Conservation (phyloP, 2,888 invertebrate species). For the Drosophila pseudotalamancana region DNA sequence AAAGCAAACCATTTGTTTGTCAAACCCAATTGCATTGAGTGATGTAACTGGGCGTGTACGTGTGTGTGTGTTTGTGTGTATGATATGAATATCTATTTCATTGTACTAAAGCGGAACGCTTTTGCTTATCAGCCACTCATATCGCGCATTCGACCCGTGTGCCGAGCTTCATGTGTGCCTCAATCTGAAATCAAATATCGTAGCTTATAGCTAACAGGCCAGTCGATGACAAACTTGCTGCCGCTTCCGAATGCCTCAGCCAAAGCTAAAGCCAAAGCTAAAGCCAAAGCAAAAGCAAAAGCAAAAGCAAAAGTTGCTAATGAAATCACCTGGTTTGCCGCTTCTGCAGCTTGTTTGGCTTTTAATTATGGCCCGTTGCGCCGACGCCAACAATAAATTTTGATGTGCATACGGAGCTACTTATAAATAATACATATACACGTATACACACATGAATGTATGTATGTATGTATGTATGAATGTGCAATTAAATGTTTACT, state of each 20-base stretch:
- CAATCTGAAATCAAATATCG: slow-evolving; percentile 33
- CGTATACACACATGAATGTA: slow-evolving; percentile 8
- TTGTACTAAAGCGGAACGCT: slow-evolving; percentile 26
- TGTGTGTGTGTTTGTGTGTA: neutral
- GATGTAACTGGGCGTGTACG: slow-evolving; percentile 47
- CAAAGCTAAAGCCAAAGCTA: too few species aligned
- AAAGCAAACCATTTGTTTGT: slow-evolving; percentile 56
- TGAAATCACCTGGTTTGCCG: slow-evolving; percentile 58
- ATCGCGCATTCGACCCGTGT: slow-evolving; percentile 42
- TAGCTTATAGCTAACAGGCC: slow-evolving; percentile 64
- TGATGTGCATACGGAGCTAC: slow-evolving; percentile 52
- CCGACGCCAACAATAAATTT: slow-evolving; percentile 72
- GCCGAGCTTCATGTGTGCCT: slow-evolving; percentile 12
- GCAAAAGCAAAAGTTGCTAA: slow-evolving; percentile 54
- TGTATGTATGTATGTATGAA: neutral
- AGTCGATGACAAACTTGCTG: slow-evolving; percentile 44
- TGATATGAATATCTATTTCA: slow-evolving; percentile 28
- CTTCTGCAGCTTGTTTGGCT: slow-evolving; percentile 66
- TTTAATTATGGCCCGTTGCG: slow-evolving; percentile 74
- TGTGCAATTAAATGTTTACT: slow-evolving; percentile 51
- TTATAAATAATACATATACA: slow-evolving; percentile 28
- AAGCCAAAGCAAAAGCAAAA: too few species aligned
- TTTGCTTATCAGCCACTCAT: slow-evolving; percentile 33
- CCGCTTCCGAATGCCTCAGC: slow-evolving; percentile 52
- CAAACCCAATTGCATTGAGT: slow-evolving; percentile 48